Conservation (phyloP, 1,140 invertebrate species). For the Drosophila melanogaster region Release_6_plus_ISO1_MT NT_033779.5:18191001-18191500, state of each 20-base stretch:
- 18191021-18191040: background rate
- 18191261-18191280: too few species aligned
- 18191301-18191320: too few species aligned
- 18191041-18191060: background rate
- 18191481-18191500: slow-evolving; percentile 44
- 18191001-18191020: slow-evolving; percentile 9
- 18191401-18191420: slow-evolving; percentile 53
- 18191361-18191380: background rate
- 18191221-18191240: too few species aligned
- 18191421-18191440: slow-evolving; percentile 51
- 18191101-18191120: background rate
- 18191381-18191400: slow-evolving; percentile 3
- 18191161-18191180: too few species aligned
- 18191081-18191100: too few species aligned
- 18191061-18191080: background rate
- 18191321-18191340: background rate
- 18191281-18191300: too few species aligned
- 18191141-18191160: too few species aligned
- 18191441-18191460: slow-evolving; percentile 50
- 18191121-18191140: background rate
- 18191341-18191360: too few species aligned
- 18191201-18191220: too few species aligned
- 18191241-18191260: too few species aligned
- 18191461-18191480: slow-evolving; percentile 19
- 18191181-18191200: too few species aligned